Evolutionary conservation across 2,797 vertebrate genomes (phyloP).

Genomic region (Danio aesculapii): DNA sequence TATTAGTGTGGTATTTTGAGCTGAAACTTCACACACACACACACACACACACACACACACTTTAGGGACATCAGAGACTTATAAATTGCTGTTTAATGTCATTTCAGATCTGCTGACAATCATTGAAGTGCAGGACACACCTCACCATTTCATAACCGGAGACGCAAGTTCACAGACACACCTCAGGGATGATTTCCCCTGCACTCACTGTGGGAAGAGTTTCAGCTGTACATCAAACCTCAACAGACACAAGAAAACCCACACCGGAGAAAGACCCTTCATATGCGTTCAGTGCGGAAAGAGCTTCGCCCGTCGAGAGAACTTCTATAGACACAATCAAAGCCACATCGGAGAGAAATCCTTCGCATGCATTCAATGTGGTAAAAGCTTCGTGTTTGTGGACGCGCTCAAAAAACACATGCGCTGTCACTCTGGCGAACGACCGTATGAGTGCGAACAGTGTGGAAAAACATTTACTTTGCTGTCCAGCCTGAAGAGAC

Average conservation of each 20-base stretch:
- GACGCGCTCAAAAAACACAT: background rate
- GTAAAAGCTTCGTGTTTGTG: background rate
- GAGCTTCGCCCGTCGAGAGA: background rate
- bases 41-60: no score
- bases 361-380: background rate
- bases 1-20: no score
- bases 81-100: background rate
- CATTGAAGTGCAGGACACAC: background rate
- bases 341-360: conserved; percentile 19
- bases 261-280: no score
- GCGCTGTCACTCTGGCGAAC: conserved; percentile 17
- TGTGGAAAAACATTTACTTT: background rate
- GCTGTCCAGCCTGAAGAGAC: conserved; percentile 3
- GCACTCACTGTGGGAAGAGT: background rate
- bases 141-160: background rate
- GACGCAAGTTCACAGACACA: background rate
- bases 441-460: background rate
- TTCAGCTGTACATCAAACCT: no score
- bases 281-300: background rate
- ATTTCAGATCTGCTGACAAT: conserved; percentile 8
- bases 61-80: no score
- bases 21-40: no score
- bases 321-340: background rate
- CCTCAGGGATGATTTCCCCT: background rate
- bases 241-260: no score